Percentiles rank a stretch among this genome's conserved stretches.
These are phyloP conservation scores for Sinodicranocentrus sp. DNA, from an alignment of 2,888 invertebrate species.

Conservation along the genomic window DNA sequence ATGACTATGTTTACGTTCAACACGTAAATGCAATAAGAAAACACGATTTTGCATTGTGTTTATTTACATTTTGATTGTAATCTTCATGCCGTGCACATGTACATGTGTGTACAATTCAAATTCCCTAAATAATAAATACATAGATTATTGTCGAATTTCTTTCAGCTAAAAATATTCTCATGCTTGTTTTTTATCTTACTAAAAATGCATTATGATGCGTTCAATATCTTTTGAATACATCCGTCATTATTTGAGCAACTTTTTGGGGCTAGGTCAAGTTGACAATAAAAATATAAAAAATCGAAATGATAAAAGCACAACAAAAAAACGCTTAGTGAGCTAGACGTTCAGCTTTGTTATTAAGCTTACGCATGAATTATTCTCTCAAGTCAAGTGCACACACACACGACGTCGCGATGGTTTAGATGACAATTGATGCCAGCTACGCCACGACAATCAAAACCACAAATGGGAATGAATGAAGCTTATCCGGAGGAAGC, in stretches of 20 bases:
- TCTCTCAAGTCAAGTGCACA: slow-evolving; percentile 17
- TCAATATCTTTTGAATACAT: no score
- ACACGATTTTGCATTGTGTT: background rate
- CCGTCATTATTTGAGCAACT: background rate
- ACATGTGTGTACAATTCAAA: background rate
- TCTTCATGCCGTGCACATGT: background rate
- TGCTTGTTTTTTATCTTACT: background rate
- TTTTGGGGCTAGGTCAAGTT: slow-evolving; percentile 21
- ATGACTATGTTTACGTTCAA: no score
- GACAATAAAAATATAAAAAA: background rate
- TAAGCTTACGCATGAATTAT: background rate
- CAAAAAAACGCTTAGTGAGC: background rate
- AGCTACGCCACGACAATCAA: background rate
- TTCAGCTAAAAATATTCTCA: background rate
- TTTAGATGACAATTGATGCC: background rate
- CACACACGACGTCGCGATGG: background rate
- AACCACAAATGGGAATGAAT: slow-evolving; percentile 16
- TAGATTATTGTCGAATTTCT: background rate
- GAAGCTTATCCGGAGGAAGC: slow-evolving; percentile 39
- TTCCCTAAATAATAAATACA: background rate
- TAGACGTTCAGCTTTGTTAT: no score
- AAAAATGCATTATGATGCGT: no score
- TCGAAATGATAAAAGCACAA: background rate
- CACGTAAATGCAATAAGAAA: background rate
- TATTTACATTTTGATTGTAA: background rate